Conservation (phyloP, 2,888 invertebrate genomes). For the Rhamnusium bicolor region DNA sequence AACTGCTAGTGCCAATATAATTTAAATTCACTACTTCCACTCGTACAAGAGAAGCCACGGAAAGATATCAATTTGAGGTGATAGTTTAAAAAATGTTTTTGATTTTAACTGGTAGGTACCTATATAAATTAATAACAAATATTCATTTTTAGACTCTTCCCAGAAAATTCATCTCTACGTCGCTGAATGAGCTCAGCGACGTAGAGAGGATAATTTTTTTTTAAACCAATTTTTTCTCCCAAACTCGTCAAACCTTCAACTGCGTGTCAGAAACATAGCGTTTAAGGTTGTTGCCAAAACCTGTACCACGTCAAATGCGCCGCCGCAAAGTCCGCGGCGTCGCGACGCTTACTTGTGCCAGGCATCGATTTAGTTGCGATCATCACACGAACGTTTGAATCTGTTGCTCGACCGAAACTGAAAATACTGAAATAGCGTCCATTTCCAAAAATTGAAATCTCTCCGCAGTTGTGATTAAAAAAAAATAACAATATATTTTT, state of each 20-base stretch:
- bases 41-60: too few species aligned
- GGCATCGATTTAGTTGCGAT: slow-evolving; percentile 68
- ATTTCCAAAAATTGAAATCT: neutral
- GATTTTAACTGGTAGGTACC: too few species aligned
- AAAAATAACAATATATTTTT: neutral
- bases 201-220: too few species aligned
- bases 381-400: slow-evolving; percentile 57
- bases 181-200: neutral
- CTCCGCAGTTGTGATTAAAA: neutral
- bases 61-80: too few species aligned
- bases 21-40: too few species aligned
- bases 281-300: slow-evolving; percentile 10
- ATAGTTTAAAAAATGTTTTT: too few species aligned
- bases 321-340: slow-evolving; percentile 61
- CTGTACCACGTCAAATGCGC: slow-evolving; percentile 51
- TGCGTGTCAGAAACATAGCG: neutral
- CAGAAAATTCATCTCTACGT: neutral
- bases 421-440: slow-evolving; percentile 16
- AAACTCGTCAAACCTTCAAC: neutral
- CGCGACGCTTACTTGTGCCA: slow-evolving; percentile 63
- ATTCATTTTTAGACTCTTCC: neutral
- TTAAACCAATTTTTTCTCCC: neutral
- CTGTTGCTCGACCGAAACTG: slow-evolving; percentile 59
- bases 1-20: too few species aligned
- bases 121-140: too few species aligned